Base-by-base conservation (phyloP, 2,888 invertebrate species). In the Drosophila algonquin region DNA sequence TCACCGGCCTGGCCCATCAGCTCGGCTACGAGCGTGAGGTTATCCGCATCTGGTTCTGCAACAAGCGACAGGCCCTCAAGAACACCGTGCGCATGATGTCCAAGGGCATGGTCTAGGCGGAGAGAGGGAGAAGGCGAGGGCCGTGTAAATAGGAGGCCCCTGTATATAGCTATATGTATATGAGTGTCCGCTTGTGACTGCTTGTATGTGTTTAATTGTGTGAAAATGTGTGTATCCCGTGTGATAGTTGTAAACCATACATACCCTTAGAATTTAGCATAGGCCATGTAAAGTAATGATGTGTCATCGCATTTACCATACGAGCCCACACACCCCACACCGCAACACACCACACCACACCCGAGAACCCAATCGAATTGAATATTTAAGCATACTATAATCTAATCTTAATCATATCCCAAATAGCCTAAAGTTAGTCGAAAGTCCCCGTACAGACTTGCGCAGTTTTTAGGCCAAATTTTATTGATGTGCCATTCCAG, bases 31-130 rank as follows among this genome's bases (percentile, higher is more conserved):
- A 99, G 91, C 94, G 99, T 61, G 99, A 99, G 93, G 99, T 99
- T 59, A 98, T 99, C 90, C 94, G 99, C 92, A 99, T 99, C 93
- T 99, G 99, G 99, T 99, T 99, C 93, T 99, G 99, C 93, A 99
- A 99, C 93, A 99, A 99, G 93, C 94, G 99, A 63, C 99, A 99
- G 93, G 98, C 99, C 1, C 94, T 99, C 80, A 99, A 99, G 93
- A 99, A 99, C 92, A 98, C 98, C n/a, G 98, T 98, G 77, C 94
- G 97, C 89, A 97, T 97, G 97, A 97, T 97, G 97, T 96, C 96
- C 59, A 96, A 96, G 93, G 95, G 96, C 83, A 95, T 96, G 95
- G 95, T 95, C 81, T 95, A 95, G 88, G 76, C 58, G 46, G 9
- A 21, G 10, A 16, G 18, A 3, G n/a, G 30, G 32, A 61, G 51